A percentile compares a stretch with the other conserved stretches of the same genome.
phyloP scores from a whole-genome alignment of 1,140 invertebrate genomes.

The Lithobius niger region DNA sequence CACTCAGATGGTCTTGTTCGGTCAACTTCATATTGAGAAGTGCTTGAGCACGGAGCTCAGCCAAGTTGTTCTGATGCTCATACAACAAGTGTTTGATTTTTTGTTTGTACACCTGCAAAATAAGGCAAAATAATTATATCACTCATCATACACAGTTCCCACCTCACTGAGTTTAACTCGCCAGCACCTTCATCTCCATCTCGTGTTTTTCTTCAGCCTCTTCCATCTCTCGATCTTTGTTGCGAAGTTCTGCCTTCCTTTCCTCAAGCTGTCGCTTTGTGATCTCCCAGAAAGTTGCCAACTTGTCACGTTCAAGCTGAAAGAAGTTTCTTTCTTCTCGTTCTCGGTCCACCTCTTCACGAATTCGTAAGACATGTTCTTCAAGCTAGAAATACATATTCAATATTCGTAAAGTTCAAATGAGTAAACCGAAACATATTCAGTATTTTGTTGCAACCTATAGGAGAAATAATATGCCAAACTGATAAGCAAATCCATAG shows the following conservation, averaged over 20 bases:
- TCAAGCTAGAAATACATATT: constrained; percentile 42
- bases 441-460: background rate
- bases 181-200: constrained; percentile 57
- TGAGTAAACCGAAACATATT: background rate
- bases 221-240: constrained; percentile 75
- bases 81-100: constrained; percentile 86
- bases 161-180: too few relatives aligned
- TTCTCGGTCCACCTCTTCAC: constrained; percentile 83
- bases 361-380: constrained; percentile 67
- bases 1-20: constrained; percentile 53
- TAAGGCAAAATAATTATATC: background rate
- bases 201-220: constrained; percentile 73
- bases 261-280: constrained; percentile 71
- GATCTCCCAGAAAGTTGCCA: constrained; percentile 88
- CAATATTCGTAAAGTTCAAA: background rate
- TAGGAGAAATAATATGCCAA: background rate
- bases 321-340: constrained; percentile 90
- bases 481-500: background rate
- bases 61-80: constrained; percentile 71
- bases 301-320: constrained; percentile 85
- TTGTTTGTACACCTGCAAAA: constrained; percentile 54
- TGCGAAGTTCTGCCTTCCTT: constrained; percentile 49
- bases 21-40: constrained; percentile 57
- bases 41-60: constrained; percentile 59
- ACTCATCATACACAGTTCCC: too few relatives aligned